Conservation (phyloP, 2,113 vertebrate genomes). For the Dipodomys spectabilis region DNA sequence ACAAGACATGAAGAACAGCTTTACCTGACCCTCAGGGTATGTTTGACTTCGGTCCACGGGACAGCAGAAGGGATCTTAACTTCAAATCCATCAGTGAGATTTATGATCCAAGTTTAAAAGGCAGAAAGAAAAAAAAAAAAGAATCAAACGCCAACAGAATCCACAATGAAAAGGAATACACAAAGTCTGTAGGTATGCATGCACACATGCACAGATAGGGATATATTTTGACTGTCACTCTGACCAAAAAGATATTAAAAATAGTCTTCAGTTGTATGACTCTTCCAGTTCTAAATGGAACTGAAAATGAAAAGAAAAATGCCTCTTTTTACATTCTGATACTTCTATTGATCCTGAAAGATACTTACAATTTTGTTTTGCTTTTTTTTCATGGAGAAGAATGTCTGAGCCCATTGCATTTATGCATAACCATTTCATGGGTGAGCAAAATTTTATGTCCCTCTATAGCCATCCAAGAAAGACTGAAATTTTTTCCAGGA, state of each 20-base stretch:
- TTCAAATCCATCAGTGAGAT: constrained; percentile 42
- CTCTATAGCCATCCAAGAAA: constrained; percentile 70
- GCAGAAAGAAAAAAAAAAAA: constrained; percentile 51
- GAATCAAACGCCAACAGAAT: neutral
- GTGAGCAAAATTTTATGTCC: constrained; percentile 79
- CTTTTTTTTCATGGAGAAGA: constrained; percentile 53
- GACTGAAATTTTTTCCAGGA: constrained; percentile 78
- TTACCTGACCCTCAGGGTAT: constrained; percentile 22
- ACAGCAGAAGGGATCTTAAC: constrained; percentile 24
- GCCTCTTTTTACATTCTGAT: constrained; percentile 38
- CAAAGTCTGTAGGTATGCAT: neutral
- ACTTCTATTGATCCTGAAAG: constrained; percentile 57
- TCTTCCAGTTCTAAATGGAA: constrained; percentile 28
- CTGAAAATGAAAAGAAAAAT: constrained; percentile 35
- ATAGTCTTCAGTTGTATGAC: neutral
- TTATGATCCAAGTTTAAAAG: constrained; percentile 41
- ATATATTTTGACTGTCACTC: neutral
- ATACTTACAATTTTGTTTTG: neutral
- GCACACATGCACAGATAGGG: accelerated
- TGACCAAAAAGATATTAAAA: neutral
- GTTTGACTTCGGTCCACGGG: constrained; percentile 32
- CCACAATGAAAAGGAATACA: neutral
- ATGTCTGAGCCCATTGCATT: constrained; percentile 74
- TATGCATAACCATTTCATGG: constrained; percentile 78
- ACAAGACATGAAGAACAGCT: constrained; percentile 32